Percentiles rank a stretch among this genome's conserved stretches.
Conservation (phyloP, 2,113 vertebrate species). For the Microcebus griseorufus region DNA sequence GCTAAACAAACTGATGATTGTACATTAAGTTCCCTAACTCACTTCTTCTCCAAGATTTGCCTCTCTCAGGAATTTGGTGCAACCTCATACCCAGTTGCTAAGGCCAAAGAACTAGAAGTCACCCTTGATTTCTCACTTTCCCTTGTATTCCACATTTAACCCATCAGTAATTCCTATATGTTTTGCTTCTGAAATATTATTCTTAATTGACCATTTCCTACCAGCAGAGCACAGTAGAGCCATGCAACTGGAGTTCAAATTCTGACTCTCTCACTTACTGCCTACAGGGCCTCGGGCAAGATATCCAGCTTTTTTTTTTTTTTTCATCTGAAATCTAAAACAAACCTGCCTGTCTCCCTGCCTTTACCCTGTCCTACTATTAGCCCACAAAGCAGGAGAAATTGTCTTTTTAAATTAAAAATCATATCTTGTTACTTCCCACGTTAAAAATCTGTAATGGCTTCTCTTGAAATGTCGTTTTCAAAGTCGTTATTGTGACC, state of each 20-base stretch:
- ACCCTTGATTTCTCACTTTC: neutral
- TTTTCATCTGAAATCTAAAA: neutral
- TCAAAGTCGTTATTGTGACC: neutral
- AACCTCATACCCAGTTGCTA: neutral
- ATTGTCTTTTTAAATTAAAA: neutral
- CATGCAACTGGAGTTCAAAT: neutral
- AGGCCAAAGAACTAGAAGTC: neutral
- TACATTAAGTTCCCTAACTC: neutral
- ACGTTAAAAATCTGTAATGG: neutral
- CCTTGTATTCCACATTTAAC: neutral
- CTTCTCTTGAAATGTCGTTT: neutral
- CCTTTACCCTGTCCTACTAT: neutral
- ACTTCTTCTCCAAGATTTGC: neutral
- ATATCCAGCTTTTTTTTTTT: neutral
- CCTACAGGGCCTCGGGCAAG: neutral
- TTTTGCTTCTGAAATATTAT: neutral
- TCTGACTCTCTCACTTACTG: neutral
- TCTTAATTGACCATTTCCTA: neutral
- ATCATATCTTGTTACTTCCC: neutral
- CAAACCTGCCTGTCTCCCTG: neutral
- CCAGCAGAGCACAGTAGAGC: neutral
- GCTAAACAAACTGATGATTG: neutral
- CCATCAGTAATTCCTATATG: neutral
- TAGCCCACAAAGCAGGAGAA: neutral
- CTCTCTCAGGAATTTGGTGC: neutral